A percentile compares a stretch with the other conserved stretches of the same genome.
phyloP scores from a whole-genome alignment of 2,113 vertebrate genomes.

The Vicugna pacos region DNA sequence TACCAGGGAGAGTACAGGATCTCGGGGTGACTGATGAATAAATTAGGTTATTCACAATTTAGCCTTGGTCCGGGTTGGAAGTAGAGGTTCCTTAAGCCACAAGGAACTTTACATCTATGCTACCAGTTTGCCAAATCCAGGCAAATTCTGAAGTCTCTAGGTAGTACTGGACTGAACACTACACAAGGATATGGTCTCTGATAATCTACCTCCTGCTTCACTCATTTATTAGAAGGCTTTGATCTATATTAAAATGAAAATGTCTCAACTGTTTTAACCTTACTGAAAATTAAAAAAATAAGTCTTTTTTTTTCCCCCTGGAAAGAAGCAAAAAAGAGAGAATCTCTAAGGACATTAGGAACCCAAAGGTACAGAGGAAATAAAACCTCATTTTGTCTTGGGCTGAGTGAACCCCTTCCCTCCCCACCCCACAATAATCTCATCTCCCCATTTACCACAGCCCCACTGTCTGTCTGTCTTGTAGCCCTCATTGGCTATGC shows the following conservation, averaged over 20 bases:
- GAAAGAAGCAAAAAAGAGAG: background rate
- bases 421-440: background rate
- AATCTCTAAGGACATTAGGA: background rate
- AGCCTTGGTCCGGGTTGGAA: background rate
- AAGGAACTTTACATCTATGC: background rate
- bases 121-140: background rate
- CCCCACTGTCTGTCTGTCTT: background rate
- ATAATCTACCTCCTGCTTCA: background rate
- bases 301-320: background rate
- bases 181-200: background rate
- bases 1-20: background rate
- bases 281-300: conserved; percentile 4
- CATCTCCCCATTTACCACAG: background rate
- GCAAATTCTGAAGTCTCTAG: background rate
- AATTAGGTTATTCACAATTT: background rate
- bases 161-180: no score
- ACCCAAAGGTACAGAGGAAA: background rate
- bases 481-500: conserved; percentile 14
- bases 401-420: no score
- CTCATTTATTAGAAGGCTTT: background rate
- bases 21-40: background rate
- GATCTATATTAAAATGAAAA: background rate
- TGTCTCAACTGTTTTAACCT: background rate
- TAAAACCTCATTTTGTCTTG: background rate
- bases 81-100: background rate